These are phyloP conservation scores for Platyura marginata DNA, from an alignment of 1,140 invertebrate genomes.

Conservation along the genomic window DNA sequence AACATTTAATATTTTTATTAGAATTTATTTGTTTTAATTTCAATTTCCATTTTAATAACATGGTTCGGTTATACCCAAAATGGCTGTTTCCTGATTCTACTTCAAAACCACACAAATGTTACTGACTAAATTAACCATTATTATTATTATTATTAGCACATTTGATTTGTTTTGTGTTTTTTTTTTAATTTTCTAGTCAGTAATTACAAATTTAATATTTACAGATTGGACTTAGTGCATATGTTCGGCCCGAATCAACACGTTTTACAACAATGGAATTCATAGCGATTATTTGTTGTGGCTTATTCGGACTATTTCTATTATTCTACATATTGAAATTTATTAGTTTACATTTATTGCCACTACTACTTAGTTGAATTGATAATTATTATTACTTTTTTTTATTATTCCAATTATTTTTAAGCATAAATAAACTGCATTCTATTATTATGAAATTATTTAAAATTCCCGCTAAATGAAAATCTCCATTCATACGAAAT, in stretches of 20 bases:
- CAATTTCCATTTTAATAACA: background rate
- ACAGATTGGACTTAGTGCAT: conserved; percentile 19
- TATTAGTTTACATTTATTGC: conserved; percentile 7
- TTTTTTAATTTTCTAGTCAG: background rate
- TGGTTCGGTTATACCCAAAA: background rate
- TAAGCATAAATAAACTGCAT: too few relatives aligned
- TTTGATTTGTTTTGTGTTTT: background rate
- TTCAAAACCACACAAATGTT: background rate
- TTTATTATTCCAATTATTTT: too few relatives aligned
- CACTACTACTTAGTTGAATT: too few relatives aligned
- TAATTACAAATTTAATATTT: background rate
- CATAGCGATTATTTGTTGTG: conserved; percentile 18
- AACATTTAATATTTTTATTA: too few relatives aligned
- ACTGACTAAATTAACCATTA: background rate
- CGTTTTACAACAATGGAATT: conserved; percentile 19
- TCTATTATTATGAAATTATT: too few relatives aligned
- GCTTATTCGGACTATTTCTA: conserved; percentile 18
- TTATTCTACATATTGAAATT: conserved; percentile 18
- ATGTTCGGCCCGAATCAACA: conserved; percentile 17
- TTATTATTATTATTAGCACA: background rate
- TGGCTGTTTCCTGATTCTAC: background rate
- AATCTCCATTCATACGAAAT: too few relatives aligned
- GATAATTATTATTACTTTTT: too few relatives aligned
- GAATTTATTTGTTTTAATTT: too few relatives aligned
- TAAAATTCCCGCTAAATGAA: too few relatives aligned